phyloP scores from a whole-genome alignment of 2,797 vertebrate species.

The Florisuga fusca region DNA sequence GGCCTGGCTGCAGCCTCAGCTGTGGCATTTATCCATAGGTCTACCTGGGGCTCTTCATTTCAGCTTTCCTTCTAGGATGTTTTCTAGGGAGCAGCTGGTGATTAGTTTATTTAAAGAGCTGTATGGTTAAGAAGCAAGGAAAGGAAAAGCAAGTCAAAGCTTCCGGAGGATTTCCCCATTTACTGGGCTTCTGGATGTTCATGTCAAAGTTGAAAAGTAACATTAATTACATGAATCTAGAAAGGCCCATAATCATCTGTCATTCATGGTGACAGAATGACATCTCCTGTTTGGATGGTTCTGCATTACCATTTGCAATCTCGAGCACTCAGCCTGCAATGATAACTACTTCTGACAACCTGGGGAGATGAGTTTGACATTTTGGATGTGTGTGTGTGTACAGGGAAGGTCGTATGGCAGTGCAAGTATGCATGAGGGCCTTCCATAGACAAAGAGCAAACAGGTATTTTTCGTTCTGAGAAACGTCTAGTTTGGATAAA shows the following conservation, averaged over 20 bases:
- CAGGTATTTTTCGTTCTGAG: not conserved
- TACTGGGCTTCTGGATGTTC: constrained; percentile 2
- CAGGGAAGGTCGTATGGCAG: not conserved
- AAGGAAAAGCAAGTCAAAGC: not conserved
- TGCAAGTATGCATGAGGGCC: not conserved
- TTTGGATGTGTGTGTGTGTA: not conserved
- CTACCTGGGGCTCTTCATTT: not conserved
- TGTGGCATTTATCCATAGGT: not conserved
- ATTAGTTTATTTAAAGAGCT: not conserved
- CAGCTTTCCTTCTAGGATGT: not conserved
- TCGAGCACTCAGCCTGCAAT: not conserved
- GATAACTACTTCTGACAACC: constrained; percentile 51
- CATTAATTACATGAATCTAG: constrained; percentile 55
- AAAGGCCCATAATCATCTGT: constrained; percentile 43
- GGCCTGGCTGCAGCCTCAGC: not conserved
- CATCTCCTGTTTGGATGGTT: constrained; percentile 53
- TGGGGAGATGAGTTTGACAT: not conserved
- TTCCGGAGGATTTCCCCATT: not conserved
- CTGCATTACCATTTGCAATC: not conserved
- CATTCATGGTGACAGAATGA: constrained; percentile 62
- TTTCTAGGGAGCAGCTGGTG: not conserved
- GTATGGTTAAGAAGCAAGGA: not conserved
- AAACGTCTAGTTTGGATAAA: not conserved
- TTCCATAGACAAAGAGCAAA: not conserved
- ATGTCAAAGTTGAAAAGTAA: constrained; percentile 25